Percentiles rank a stretch among this genome's conserved stretches.
Conservation (phyloP, 2,797 vertebrate species). For the Urophycis tenuis region DNA sequence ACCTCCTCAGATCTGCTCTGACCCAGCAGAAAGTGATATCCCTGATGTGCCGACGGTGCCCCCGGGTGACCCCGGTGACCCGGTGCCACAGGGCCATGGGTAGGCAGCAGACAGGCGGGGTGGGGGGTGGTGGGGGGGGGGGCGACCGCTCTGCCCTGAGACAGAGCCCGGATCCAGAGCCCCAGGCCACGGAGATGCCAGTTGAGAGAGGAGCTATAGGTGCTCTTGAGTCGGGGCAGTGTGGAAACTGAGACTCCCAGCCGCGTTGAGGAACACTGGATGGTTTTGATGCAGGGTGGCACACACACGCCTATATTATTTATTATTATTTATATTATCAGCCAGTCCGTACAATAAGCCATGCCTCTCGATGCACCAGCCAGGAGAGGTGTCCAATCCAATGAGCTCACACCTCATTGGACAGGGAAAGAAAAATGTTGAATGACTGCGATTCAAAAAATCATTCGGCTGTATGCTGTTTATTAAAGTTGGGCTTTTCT, state of each 20-base stretch:
- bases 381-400: slow-evolving; percentile 30
- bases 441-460: not conserved
- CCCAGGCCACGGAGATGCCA: slow-evolving; percentile 46
- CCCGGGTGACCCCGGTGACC: slow-evolving; percentile 9
- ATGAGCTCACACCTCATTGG: slow-evolving; percentile 64
- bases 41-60: slow-evolving; percentile 40
- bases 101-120: slow-evolving; percentile 57
- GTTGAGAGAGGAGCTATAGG: slow-evolving; percentile 53
- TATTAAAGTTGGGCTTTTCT: not conserved
- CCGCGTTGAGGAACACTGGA: slow-evolving; percentile 67
- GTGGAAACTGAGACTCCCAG: slow-evolving; percentile 61
- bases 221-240: slow-evolving; percentile 66
- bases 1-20: slow-evolving; percentile 60
- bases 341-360: slow-evolving; percentile 39
- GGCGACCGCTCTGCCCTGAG: slow-evolving; percentile 57
- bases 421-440: slow-evolving; percentile 13
- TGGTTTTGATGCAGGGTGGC: slow-evolving; percentile 63
- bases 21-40: slow-evolving; percentile 55
- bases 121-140: slow-evolving; percentile 59
- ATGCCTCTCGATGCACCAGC: slow-evolving; percentile 64
- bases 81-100: slow-evolving; percentile 30
- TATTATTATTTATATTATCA: no score
- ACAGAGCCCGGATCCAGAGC: slow-evolving; percentile 48
- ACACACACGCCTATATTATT: no score
- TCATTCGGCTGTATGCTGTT: not conserved